Evolutionary conservation across 2,113 vertebrate genomes (phyloP).

Genomic region (Blennius ocellaris): DNA sequence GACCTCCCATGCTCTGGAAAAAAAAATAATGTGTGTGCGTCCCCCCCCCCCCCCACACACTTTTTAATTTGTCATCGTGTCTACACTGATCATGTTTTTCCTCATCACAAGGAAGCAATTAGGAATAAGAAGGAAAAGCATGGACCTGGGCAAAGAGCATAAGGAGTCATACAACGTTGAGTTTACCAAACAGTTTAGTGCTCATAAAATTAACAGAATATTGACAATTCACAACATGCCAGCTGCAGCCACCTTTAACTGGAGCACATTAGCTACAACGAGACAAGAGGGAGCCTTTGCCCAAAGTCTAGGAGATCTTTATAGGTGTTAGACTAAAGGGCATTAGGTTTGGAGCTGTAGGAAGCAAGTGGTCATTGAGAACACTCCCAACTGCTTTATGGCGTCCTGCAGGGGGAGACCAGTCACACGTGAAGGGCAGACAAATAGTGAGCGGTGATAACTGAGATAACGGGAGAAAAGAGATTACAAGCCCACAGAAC

Average conservation of each 20-base stretch:
- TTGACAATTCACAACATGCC: slow-evolving; percentile 50
- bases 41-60: neutral
- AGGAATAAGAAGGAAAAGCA: slow-evolving; percentile 3
- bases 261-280: slow-evolving; percentile 10
- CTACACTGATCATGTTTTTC: neutral
- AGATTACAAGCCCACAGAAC: slow-evolving; percentile 37
- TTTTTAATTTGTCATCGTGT: slow-evolving; percentile 45
- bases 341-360: slow-evolving; percentile 62
- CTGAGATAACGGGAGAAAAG: slow-evolving; percentile 38
- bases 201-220: slow-evolving; percentile 63
- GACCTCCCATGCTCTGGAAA: slow-evolving; percentile 53
- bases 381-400: slow-evolving; percentile 72
- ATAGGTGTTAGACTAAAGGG: slow-evolving; percentile 58
- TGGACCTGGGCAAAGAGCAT: slow-evolving; percentile 17
- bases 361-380: slow-evolving; percentile 66
- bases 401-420: slow-evolving; percentile 46
- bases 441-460: slow-evolving; percentile 52
- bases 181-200: slow-evolving; percentile 6
- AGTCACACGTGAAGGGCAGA: slow-evolving; percentile 60
- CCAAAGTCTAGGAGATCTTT: slow-evolving; percentile 55
- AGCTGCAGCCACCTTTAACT: slow-evolving; percentile 47
- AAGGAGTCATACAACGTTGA: slow-evolving; percentile 30
- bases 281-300: slow-evolving; percentile 29
- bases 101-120: slow-evolving; percentile 3
- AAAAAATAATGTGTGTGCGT: slow-evolving; percentile 1